These are phyloP conservation scores for Corbicula japonica DNA, from an alignment of 2,888 invertebrate genomes.

Conservation along the genomic window DNA sequence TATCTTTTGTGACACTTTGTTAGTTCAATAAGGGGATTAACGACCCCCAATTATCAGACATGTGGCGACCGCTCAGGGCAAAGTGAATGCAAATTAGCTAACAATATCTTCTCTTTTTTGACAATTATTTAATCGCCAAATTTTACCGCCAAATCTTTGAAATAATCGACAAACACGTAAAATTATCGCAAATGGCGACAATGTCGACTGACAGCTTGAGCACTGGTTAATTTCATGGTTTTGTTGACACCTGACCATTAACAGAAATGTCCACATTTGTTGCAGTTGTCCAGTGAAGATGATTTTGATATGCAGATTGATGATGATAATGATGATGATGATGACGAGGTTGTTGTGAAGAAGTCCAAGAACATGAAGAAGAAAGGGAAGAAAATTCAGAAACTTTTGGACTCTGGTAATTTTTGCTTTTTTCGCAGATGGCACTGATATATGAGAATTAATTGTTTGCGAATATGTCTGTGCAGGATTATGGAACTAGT, in stretches of 20 bases:
- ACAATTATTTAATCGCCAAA: background rate
- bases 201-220: background rate
- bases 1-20: too few relatives aligned
- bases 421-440: too few relatives aligned
- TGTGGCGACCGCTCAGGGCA: too few relatives aligned
- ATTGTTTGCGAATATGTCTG: too few relatives aligned
- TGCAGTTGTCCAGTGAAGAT: conserved; percentile 39
- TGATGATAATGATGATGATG: conserved; percentile 46
- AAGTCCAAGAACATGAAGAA: conserved; percentile 45
- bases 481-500: too few relatives aligned
- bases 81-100: too few relatives aligned
- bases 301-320: conserved; percentile 35
- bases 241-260: too few relatives aligned
- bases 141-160: background rate
- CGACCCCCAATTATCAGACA: too few relatives aligned
- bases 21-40: too few relatives aligned
- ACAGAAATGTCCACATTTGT: background rate
- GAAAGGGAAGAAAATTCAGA: conserved; percentile 45
- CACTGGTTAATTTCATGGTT: background rate
- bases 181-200: background rate
- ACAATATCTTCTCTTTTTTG: too few relatives aligned
- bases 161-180: background rate
- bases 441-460: too few relatives aligned
- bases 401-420: conserved; percentile 58
- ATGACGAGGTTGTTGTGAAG: conserved; percentile 54